Percentiles rank a stretch among this genome's conserved stretches.
These are phyloP conservation scores for Equus przewalskii DNA, from an alignment of 2,113 vertebrate species.

Conservation along the genomic window DNA sequence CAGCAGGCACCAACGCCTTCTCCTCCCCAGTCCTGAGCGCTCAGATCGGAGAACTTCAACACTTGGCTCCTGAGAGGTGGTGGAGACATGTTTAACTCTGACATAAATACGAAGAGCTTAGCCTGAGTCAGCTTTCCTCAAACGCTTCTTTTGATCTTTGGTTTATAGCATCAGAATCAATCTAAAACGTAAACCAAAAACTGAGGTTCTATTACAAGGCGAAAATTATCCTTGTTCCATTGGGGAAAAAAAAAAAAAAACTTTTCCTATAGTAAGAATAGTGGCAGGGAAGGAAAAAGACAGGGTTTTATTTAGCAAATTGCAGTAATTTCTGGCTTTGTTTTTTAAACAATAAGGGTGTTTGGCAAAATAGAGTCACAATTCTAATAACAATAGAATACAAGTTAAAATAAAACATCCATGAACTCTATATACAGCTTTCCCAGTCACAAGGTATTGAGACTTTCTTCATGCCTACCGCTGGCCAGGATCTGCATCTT, in stretches of 20 bases:
- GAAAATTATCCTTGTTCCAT: neutral
- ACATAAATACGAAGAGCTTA: neutral
- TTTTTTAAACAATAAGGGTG: slow-evolving; percentile 10
- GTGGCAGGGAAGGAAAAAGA: neutral
- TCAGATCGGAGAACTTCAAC: neutral
- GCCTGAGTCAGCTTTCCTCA: neutral
- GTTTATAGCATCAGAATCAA: neutral
- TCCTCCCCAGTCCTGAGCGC: neutral
- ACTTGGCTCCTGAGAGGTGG: neutral
- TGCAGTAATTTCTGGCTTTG: neutral
- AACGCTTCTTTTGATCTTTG: slow-evolving; percentile 19
- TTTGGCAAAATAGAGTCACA: neutral
- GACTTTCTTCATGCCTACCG: neutral
- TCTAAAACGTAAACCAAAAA: slow-evolving; percentile 1
- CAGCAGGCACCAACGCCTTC: fast-evolving
- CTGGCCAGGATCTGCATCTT: neutral
- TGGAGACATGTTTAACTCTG: neutral
- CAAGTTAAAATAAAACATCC: neutral
- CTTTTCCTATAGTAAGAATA: neutral
- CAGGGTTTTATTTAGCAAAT: neutral
- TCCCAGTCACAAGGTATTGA: neutral
- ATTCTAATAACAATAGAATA: neutral
- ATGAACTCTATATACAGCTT: neutral
- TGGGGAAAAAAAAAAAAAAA: neutral
- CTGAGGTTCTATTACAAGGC: neutral